phyloP scores from a whole-genome alignment of 2,888 invertebrate species.

The Protophormia terraenovae region DNA sequence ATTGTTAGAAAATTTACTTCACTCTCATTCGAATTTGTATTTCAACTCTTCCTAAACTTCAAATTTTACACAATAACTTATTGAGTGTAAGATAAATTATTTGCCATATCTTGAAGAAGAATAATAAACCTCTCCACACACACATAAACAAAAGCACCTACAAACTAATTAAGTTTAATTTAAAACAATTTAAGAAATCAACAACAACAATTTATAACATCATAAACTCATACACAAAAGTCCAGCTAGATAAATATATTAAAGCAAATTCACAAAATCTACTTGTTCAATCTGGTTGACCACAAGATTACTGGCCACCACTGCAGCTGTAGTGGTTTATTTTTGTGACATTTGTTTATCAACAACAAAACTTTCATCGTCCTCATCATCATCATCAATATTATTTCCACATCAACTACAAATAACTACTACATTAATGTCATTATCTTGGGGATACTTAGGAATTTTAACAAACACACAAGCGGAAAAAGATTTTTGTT shows the following conservation, averaged over 20 bases:
- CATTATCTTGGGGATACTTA: not conserved
- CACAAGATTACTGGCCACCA: constrained; percentile 51
- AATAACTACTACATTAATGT: not conserved
- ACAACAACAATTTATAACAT: constrained; percentile 15
- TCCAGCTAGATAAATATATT: not conserved
- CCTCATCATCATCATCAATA: constrained; percentile 1
- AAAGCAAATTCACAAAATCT: constrained; percentile 34
- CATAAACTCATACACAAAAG: not conserved
- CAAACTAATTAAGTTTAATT: constrained; percentile 3
- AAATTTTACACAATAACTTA: not conserved
- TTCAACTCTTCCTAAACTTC: no score
- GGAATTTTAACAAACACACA: no score
- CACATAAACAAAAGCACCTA: not conserved
- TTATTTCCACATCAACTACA: not conserved
- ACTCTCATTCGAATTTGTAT: no score
- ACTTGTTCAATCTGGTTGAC: constrained; percentile 42
- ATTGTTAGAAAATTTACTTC: no score
- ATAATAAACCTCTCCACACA: not conserved
- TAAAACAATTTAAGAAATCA: constrained; percentile 12
- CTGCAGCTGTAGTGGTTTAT: constrained; percentile 48
- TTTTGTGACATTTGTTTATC: constrained; percentile 58
- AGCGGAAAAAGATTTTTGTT: no score
- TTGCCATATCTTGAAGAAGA: not conserved
- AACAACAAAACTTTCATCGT: constrained; percentile 18
- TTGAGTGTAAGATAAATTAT: not conserved